Evolutionary conservation across 2,113 vertebrate species (phyloP).

Genomic region (Tupaia chinensis): DNA sequence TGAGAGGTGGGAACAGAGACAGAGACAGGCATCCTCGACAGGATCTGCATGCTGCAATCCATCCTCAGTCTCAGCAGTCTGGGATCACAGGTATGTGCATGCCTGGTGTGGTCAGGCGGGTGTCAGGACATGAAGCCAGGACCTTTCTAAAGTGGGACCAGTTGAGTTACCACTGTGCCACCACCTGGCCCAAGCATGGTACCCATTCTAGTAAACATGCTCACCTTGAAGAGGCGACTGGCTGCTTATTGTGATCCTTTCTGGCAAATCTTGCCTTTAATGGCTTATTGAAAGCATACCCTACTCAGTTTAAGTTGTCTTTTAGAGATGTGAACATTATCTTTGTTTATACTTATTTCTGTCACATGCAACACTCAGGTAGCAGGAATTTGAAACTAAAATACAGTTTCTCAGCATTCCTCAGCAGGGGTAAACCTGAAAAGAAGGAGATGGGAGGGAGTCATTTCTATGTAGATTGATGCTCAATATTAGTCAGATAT

Average conservation of each 20-base stretch:
- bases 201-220: not conserved
- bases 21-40: too few relatives aligned
- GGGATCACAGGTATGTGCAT: too few relatives aligned
- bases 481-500: not conserved
- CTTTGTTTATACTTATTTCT: slow-evolving; percentile 53
- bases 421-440: not conserved
- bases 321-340: slow-evolving; percentile 29
- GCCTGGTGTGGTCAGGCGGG: too few relatives aligned
- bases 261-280: slow-evolving; percentile 47
- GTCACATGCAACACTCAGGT: not conserved
- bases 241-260: not conserved
- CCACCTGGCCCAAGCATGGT: not conserved
- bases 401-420: not conserved
- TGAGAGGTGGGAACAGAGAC: too few relatives aligned
- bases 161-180: too few relatives aligned
- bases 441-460: not conserved
- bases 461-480: not conserved
- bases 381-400: slow-evolving; percentile 25
- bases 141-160: too few relatives aligned
- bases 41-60: too few relatives aligned
- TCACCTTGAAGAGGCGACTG: slow-evolving; percentile 32
- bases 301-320: not conserved
- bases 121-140: too few relatives aligned
- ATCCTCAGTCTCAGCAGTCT: too few relatives aligned
- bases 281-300: slow-evolving; percentile 10